Evolutionary conservation across 2,797 vertebrate genomes (phyloP).

Genomic region (Hephaestus fuliginosus): DNA sequence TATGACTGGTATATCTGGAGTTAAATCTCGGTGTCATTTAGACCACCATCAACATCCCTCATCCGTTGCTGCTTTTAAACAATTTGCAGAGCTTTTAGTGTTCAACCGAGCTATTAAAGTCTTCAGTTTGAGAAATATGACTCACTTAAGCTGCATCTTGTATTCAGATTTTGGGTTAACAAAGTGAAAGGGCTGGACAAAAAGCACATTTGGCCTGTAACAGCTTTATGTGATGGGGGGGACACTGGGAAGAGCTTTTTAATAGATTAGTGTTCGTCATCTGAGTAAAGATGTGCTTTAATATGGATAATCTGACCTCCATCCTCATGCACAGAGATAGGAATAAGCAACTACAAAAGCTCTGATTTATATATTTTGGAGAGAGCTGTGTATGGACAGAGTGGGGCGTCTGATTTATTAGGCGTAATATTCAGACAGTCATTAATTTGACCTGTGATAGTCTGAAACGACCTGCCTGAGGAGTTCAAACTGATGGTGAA

Average conservation of each 20-base stretch:
- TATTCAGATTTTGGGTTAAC: constrained; percentile 17
- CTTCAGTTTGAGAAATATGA: constrained; percentile 4
- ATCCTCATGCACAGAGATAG: neutral
- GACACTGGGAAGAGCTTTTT: constrained; percentile 24
- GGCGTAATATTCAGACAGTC: constrained; percentile 8
- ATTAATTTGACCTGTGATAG: constrained; percentile 24
- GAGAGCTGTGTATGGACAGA: neutral
- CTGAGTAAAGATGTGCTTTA: neutral
- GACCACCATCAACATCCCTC: constrained; percentile 35
- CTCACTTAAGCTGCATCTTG: constrained; percentile 18
- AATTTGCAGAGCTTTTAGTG: constrained; percentile 65
- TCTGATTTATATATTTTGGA: neutral
- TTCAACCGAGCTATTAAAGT: constrained; percentile 2
- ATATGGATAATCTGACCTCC: neutral
- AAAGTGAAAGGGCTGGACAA: constrained; percentile 13
- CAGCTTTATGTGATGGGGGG: constrained; percentile 11
- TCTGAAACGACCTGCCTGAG: constrained; percentile 21
- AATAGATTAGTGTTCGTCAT: constrained; percentile 20
- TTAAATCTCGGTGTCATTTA: neutral
- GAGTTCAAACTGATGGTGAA: constrained; percentile 27
- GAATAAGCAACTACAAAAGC: neutral
- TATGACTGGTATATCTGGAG: neutral
- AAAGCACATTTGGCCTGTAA: constrained; percentile 32
- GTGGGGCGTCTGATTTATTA: neutral
- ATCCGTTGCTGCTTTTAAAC: constrained; percentile 63